Evolutionary conservation across 2,888 invertebrate species (phyloP).

Genomic region (Ernsta delagoae): DNA sequence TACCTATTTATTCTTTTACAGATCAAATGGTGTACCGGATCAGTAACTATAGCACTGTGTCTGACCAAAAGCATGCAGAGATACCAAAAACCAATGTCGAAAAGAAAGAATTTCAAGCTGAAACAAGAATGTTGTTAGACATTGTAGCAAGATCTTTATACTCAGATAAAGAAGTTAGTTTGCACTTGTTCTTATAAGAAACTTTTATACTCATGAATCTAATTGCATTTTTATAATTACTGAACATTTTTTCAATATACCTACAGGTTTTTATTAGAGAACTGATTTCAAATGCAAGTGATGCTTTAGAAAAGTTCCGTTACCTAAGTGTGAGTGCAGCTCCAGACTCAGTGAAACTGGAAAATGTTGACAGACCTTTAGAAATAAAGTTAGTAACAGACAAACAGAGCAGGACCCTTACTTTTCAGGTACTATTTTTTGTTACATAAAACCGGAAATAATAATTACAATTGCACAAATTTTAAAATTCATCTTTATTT

Average conservation of each 20-base stretch:
- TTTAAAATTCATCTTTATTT: too few relatives aligned
- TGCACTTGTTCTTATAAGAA: neutral
- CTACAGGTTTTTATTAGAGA: constrained; percentile 96
- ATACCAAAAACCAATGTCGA: constrained; percentile 85
- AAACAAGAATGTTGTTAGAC: constrained; percentile 97
- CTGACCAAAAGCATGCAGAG: constrained; percentile 64
- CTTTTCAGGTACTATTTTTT: constrained; percentile 88
- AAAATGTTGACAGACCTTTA: constrained; percentile 87
- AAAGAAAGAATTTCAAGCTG: constrained; percentile 97
- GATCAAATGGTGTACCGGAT: constrained; percentile 5
- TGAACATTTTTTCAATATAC: constrained; percentile 39
- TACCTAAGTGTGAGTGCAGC: constrained; percentile 88
- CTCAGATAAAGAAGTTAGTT: constrained; percentile 95
- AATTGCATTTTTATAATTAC: neutral
- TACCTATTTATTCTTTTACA: neutral
- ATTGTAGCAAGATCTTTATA: constrained; percentile 99
- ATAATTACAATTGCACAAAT: too few relatives aligned
- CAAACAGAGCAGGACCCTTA: constrained; percentile 92
- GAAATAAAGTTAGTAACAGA: constrained; percentile 96
- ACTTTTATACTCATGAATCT: too few relatives aligned
- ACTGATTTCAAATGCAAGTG: constrained; percentile 98
- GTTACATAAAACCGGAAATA: neutral
- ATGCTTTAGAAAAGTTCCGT: constrained; percentile 97
- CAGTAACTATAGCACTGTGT: constrained; percentile 53
- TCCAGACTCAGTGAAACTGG: constrained; percentile 77